Conservation (phyloP, 1,140 invertebrate species). For the Drosophila mauritiana region DNA sequence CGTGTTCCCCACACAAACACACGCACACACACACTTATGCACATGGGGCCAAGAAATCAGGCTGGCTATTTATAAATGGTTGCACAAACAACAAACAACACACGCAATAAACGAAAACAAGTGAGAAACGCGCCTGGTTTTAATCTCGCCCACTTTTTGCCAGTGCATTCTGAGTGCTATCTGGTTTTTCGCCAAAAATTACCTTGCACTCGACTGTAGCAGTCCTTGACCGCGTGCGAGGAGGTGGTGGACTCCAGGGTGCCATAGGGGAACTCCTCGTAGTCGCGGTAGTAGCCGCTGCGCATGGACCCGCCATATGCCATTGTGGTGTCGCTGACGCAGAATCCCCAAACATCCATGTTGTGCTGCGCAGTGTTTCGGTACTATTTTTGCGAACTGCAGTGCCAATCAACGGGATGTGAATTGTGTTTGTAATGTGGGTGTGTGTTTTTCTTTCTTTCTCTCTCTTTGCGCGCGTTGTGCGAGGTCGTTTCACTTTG, state of each 20-base stretch:
- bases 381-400: slow-evolving; percentile 14
- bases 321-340: slow-evolving; percentile 78
- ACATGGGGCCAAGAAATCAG: slow-evolving; percentile 41
- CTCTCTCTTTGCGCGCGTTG: slow-evolving; percentile 51
- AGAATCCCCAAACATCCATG: slow-evolving; percentile 84
- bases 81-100: slow-evolving; percentile 64
- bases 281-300: slow-evolving; percentile 85
- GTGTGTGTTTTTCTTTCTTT: slow-evolving; percentile 37
- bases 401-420: slow-evolving; percentile 1
- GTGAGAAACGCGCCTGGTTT: not conserved
- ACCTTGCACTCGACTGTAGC: slow-evolving; percentile 83
- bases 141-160: not conserved
- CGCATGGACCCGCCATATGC: slow-evolving; percentile 85
- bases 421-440: slow-evolving; percentile 10
- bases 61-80: slow-evolving; percentile 70
- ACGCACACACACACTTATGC: slow-evolving; percentile 29
- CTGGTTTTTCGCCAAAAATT: slow-evolving; percentile 16
- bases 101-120: slow-evolving; percentile 28
- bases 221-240: slow-evolving; percentile 72
- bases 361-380: slow-evolving; percentile 2
- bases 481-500: slow-evolving; percentile 78
- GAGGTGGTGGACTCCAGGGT: slow-evolving; percentile 64
- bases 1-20: slow-evolving; percentile 43
- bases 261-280: slow-evolving; percentile 85
- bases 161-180: slow-evolving; percentile 15